Evolutionary conservation across 2,888 invertebrate species (phyloP).

Genomic region (Protodeltote pygarga): DNA sequence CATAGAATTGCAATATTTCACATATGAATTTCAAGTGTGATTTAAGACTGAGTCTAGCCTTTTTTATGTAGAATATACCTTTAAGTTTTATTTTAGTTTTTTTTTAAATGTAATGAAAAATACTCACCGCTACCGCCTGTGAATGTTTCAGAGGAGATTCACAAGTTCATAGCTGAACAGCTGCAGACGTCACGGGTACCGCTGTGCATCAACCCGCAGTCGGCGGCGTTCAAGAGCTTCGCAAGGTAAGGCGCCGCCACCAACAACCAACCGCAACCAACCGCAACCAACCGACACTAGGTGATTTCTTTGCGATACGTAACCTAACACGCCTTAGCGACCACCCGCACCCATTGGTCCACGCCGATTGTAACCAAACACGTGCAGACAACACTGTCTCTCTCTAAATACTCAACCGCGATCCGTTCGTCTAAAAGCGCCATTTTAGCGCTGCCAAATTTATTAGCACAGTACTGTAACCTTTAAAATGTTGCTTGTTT

Average conservation of each 20-base stretch:
- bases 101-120: no score
- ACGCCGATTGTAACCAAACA: constrained; percentile 52
- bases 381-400: constrained; percentile 65
- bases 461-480: constrained; percentile 8
- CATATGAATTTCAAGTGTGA: no score
- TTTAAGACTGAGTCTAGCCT: no score
- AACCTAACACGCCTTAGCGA: constrained; percentile 72
- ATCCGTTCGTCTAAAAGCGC: constrained; percentile 11
- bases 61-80: no score
- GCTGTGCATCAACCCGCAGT: constrained; percentile 99
- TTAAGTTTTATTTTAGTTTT: no score
- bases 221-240: constrained; percentile 99
- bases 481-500: constrained; percentile 40
- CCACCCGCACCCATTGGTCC: constrained; percentile 82
- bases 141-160: constrained; percentile 96
- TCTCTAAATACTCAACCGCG: not conserved
- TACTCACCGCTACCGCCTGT: not conserved
- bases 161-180: constrained; percentile 99
- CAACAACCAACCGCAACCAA: constrained; percentile 73
- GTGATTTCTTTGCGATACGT: constrained; percentile 87
- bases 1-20: no score
- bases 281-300: constrained; percentile 85
- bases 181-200: constrained; percentile 98
- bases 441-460: constrained; percentile 25
- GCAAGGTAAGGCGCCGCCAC: constrained; percentile 95